Conservation (phyloP, 23 tunicate species). For the Aplidium turbinatum region DNA sequence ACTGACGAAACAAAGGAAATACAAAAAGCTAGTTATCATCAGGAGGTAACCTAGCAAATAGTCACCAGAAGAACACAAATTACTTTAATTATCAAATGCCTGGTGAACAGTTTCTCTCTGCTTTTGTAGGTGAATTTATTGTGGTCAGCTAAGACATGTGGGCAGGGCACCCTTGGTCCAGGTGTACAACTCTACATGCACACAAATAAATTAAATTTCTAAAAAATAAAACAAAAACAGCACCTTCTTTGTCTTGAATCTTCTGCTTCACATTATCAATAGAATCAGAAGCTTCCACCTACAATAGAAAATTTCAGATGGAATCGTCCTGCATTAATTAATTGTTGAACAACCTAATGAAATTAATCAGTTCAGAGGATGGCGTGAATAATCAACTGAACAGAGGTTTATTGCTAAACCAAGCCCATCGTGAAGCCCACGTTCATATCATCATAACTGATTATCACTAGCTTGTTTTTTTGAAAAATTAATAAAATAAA, state of each 20-base stretch:
- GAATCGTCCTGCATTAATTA: not conserved
- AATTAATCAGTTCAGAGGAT: constrained; percentile 34
- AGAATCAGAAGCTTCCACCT: constrained; percentile 96
- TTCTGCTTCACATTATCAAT: constrained; percentile 90
- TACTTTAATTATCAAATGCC: too few relatives aligned
- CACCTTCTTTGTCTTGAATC: constrained; percentile 96
- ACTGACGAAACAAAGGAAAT: too few relatives aligned
- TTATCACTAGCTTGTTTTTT: too few relatives aligned
- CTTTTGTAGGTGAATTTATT: not conserved
- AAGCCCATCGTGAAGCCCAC: too few relatives aligned
- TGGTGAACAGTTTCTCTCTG: too few relatives aligned
- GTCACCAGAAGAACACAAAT: too few relatives aligned
- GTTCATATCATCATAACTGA: too few relatives aligned
- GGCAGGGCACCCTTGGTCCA: not conserved
- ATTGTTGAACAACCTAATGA: not conserved
- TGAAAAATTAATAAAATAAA: too few relatives aligned
- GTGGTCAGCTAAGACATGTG: not conserved
- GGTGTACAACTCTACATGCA: not conserved
- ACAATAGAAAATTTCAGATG: not conserved
- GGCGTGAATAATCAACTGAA: constrained; percentile 29
- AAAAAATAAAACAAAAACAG: not conserved
- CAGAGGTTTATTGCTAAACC: too few relatives aligned
- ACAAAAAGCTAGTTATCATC: too few relatives aligned
- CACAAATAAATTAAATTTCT: not conserved
- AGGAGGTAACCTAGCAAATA: too few relatives aligned